Evolutionary conservation across 1,140 invertebrate species (phyloP).

Genomic region (Heliconius hewitsoni): DNA sequence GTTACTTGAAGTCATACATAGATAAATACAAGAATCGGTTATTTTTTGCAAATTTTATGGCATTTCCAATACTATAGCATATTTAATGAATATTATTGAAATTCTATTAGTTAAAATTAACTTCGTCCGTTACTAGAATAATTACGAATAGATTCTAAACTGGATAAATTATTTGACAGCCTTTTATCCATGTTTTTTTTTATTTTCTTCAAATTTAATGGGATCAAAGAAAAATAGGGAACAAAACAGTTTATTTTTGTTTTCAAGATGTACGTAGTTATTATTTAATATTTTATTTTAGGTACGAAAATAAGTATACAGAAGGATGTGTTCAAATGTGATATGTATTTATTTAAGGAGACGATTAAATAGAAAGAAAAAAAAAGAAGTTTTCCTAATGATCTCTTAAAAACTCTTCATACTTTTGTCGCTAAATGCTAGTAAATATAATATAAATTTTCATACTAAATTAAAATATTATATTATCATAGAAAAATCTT

Average conservation of each 20-base stretch:
- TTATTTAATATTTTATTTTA: constrained; percentile 62
- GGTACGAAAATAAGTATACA: constrained; percentile 59
- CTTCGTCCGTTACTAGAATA: neutral
- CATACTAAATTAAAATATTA: constrained; percentile 12
- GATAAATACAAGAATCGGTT: neutral
- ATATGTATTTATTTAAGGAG: constrained; percentile 78
- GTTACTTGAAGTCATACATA: no score
- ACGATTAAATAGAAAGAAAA: constrained; percentile 58
- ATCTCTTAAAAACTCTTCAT: constrained; percentile 78
- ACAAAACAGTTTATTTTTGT: constrained; percentile 48
- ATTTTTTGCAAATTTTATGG: neutral
- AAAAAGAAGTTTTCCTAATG: constrained; percentile 79
- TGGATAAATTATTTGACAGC: neutral
- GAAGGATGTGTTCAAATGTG: constrained; percentile 80
- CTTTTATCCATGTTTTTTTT: neutral
- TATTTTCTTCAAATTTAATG: constrained; percentile 7
- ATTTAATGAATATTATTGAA: neutral
- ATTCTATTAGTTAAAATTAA: constrained; percentile 5
- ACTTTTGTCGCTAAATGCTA: constrained; percentile 46
- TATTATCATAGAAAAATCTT: neutral
- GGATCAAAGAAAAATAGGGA: constrained; percentile 45
- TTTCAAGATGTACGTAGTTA: constrained; percentile 44
- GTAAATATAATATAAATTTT: constrained; percentile 25
- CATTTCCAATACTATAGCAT: neutral
- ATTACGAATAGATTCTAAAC: neutral